Conservation (phyloP, 2,888 invertebrate genomes). For the Sycophila texana region DNA sequence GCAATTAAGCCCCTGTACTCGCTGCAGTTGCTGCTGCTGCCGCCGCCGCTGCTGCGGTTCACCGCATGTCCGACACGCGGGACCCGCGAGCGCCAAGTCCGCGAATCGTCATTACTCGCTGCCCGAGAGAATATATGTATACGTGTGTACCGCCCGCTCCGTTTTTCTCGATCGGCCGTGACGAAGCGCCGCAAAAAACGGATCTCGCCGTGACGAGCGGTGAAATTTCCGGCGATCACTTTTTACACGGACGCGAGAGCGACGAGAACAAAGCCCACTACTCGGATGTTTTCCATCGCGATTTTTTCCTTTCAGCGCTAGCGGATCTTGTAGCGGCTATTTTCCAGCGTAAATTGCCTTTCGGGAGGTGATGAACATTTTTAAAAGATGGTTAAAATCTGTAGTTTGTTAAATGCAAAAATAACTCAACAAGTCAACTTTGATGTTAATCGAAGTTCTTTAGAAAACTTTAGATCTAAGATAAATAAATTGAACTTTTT, state of each 20-base stretch:
- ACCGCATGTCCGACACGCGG: constrained; percentile 74
- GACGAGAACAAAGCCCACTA: not conserved
- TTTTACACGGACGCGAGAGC: not conserved
- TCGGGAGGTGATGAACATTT: too few relatives aligned
- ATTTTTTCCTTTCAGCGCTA: too few relatives aligned
- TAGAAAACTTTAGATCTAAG: too few relatives aligned
- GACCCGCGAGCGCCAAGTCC: constrained; percentile 64
- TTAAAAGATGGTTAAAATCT: too few relatives aligned
- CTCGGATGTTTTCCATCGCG: too few relatives aligned
- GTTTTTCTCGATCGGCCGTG: constrained; percentile 63
- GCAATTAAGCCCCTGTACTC: constrained; percentile 52
- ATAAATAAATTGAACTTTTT: too few relatives aligned
- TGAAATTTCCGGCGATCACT: constrained; percentile 39
- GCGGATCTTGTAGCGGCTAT: too few relatives aligned
- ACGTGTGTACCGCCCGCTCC: constrained; percentile 53
- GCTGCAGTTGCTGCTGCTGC: constrained; percentile 53
- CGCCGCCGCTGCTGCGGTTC: constrained; percentile 69
- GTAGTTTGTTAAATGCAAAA: too few relatives aligned
- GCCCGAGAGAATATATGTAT: constrained; percentile 61
- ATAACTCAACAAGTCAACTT: too few relatives aligned
- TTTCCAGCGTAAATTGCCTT: too few relatives aligned
- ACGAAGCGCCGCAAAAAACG: constrained; percentile 53
- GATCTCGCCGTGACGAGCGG: not conserved
- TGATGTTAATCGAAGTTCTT: too few relatives aligned
- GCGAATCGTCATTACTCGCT: constrained; percentile 71